Evolutionary conservation across 2,113 vertebrate genomes (phyloP).

Genomic region (Monopterus albus): DNA sequence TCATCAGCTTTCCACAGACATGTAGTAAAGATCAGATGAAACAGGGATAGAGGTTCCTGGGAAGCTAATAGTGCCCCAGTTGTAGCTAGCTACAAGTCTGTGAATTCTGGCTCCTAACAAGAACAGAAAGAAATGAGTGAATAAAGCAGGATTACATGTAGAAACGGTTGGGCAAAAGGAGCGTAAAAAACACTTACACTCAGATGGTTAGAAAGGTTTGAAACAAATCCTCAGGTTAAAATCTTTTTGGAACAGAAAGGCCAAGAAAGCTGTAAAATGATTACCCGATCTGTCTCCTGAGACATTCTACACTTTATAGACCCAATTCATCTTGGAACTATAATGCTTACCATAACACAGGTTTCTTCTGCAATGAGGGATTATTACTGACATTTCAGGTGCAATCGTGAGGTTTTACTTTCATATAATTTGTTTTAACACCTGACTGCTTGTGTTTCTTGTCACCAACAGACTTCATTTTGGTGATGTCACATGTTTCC

Average conservation of each 20-base stretch:
- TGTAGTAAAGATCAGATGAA: conserved; percentile 31
- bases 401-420: not conserved
- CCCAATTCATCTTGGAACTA: not conserved
- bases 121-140: conserved; percentile 23
- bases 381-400: not conserved
- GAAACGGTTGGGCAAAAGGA: not conserved
- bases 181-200: not conserved
- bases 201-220: not conserved
- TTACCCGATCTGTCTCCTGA: no score
- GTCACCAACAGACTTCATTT: not conserved
- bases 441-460: not conserved
- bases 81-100: conserved; percentile 7
- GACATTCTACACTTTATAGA: no score
- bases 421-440: not conserved
- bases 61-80: conserved; percentile 14
- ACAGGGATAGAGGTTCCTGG: not conserved
- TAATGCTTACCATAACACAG: not conserved
- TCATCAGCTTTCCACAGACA: conserved; percentile 13
- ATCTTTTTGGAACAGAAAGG: not conserved
- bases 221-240: not conserved
- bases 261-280: not conserved
- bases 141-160: not conserved
- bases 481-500: not conserved
- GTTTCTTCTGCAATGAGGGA: not conserved
- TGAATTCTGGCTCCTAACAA: conserved; percentile 7